Evolutionary conservation across 2,888 invertebrate genomes (phyloP).

Genomic region (Noctua fimbriata): DNA sequence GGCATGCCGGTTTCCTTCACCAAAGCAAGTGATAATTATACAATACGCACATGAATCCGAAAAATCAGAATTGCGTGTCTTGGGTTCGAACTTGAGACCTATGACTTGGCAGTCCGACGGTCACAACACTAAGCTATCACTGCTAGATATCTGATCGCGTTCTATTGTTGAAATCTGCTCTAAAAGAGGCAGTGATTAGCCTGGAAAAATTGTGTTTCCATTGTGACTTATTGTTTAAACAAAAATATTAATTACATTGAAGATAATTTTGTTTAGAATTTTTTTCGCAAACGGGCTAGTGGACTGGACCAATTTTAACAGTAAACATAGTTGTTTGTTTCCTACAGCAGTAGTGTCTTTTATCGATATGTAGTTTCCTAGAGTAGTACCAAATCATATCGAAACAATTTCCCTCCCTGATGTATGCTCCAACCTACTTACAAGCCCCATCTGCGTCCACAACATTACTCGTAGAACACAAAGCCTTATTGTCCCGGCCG

Average conservation of each 20-base stretch:
- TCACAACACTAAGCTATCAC: too few species aligned
- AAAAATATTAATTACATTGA: too few species aligned
- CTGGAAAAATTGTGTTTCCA: too few species aligned
- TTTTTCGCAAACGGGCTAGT: background rate
- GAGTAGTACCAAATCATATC: background rate
- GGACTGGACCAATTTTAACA: too few species aligned
- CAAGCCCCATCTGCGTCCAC: slow-evolving; percentile 5
- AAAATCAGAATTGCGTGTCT: too few species aligned
- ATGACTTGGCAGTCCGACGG: too few species aligned
- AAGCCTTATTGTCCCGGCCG: slow-evolving; percentile 53
- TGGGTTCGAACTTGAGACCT: too few species aligned
- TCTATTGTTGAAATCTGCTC: background rate
- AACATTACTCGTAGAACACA: slow-evolving; percentile 33
- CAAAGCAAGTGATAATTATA: too few species aligned
- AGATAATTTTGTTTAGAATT: too few species aligned
- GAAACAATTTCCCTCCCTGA: background rate
- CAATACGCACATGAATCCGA: too few species aligned
- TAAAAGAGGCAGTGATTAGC: background rate
- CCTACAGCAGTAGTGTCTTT: background rate
- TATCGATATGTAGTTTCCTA: background rate
- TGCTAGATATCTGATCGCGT: background rate
- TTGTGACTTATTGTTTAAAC: background rate
- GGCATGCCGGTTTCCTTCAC: too few species aligned
- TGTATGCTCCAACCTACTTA: slow-evolving; percentile 23
- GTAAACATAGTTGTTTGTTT: background rate